Evolutionary conservation across 2,888 invertebrate species (phyloP).

Genomic region (Xylota sylvarum): DNA sequence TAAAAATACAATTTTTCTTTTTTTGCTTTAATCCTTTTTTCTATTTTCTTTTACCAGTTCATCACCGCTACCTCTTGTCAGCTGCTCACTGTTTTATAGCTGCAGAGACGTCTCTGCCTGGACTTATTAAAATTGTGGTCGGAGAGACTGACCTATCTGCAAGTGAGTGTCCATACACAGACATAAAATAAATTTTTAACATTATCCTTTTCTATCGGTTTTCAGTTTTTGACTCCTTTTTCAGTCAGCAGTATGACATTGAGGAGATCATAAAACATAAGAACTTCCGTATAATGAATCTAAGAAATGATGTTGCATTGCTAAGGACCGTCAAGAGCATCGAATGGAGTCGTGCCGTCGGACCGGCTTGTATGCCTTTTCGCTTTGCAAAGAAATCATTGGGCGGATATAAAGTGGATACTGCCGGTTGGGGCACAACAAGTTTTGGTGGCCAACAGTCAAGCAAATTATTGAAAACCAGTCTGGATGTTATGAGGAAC

Average conservation of each 20-base stretch:
- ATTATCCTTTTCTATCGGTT: not conserved
- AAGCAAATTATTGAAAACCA: slow-evolving; percentile 85
- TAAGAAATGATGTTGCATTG: slow-evolving; percentile 86
- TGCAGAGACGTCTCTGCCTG: slow-evolving; percentile 78
- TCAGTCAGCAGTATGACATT: slow-evolving; percentile 85
- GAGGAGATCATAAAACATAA: slow-evolving; percentile 85
- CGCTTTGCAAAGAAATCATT: slow-evolving; percentile 78
- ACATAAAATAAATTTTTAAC: not conserved
- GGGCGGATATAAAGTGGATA: slow-evolving; percentile 84
- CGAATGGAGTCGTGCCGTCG: slow-evolving; percentile 86
- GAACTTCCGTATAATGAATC: slow-evolving; percentile 79
- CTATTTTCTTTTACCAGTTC: slow-evolving; percentile 79
- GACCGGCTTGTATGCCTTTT: slow-evolving; percentile 87
- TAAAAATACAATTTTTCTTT: not conserved
- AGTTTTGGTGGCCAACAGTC: slow-evolving; percentile 86
- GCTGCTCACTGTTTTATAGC: slow-evolving; percentile 86
- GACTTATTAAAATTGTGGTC: slow-evolving; percentile 84
- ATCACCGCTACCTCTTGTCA: slow-evolving; percentile 85
- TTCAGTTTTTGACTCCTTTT: slow-evolving; percentile 80
- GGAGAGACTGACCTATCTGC: slow-evolving; percentile 86
- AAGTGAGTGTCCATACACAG: slow-evolving; percentile 79
- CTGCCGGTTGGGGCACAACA: slow-evolving; percentile 87
- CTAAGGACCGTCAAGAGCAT: slow-evolving; percentile 85
- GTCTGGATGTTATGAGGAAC: slow-evolving; percentile 85
- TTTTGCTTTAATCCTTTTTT: not conserved